phyloP scores from a whole-genome alignment of 2,113 vertebrate genomes.

The Anguilla japonica region DNA sequence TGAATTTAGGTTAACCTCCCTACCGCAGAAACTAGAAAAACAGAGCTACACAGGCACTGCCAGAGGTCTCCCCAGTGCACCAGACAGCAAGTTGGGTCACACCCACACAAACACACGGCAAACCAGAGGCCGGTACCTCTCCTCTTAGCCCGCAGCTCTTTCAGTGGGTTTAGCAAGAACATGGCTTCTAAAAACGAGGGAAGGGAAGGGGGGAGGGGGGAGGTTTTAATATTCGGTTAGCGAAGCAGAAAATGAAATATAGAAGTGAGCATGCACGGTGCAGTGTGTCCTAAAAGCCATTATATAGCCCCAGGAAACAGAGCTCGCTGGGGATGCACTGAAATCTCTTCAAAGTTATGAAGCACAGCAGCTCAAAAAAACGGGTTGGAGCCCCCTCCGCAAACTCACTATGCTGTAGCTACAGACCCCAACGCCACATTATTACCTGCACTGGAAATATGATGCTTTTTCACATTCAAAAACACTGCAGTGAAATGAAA shows the following conservation, averaged over 20 bases:
- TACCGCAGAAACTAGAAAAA: no score
- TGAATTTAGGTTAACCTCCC: no score
- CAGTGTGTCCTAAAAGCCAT: not conserved
- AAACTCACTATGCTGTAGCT: not conserved
- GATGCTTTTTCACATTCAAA: not conserved
- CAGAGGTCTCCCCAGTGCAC: no score
- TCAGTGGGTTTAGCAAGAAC: slow-evolving; percentile 69
- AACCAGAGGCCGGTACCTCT: slow-evolving; percentile 47
- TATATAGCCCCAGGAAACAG: not conserved
- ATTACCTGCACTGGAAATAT: not conserved
- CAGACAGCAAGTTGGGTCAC: no score
- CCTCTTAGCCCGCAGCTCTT: slow-evolving; percentile 71
- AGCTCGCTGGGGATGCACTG: not conserved
- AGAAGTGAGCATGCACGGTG: slow-evolving; percentile 38
- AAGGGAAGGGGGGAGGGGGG: slow-evolving; percentile 29
- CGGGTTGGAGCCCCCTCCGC: no score
- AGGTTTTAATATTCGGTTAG: not conserved
- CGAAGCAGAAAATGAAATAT: slow-evolving; percentile 3
- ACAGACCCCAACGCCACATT: not conserved
- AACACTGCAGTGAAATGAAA: no score
- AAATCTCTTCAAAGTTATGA: not conserved
- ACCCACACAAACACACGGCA: not conserved
- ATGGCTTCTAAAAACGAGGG: slow-evolving; percentile 64
- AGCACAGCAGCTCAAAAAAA: not conserved
- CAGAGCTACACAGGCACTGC: no score